phyloP scores from a whole-genome alignment of 37 sponge, comb jelly and placozoan species.

The Eunapius fragilis region DNA sequence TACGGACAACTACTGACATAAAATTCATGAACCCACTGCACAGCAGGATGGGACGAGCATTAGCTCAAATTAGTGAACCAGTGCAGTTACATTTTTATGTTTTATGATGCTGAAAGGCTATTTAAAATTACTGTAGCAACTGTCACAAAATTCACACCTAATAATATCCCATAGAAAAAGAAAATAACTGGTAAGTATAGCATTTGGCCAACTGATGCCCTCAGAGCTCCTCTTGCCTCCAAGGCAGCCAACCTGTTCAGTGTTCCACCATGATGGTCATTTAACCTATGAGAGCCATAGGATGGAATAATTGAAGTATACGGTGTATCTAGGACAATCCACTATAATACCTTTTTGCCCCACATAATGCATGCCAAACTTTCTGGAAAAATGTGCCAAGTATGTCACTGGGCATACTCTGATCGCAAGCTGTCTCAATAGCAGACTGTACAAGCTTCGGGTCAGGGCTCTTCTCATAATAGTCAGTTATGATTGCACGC shows the following conservation, averaged over 20 bases:
- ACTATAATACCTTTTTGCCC: not conserved
- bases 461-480: slow-evolving; percentile 48
- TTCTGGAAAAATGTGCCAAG: not conserved
- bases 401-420: too few species aligned
- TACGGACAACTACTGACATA: too few species aligned
- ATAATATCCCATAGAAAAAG: slow-evolving; percentile 59
- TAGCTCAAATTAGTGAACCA: too few species aligned
- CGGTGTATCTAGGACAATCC: too few species aligned
- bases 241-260: slow-evolving; percentile 35
- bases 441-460: slow-evolving; percentile 42
- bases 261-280: not conserved
- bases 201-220: slow-evolving; percentile 7
- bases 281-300: not conserved
- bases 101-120: too few species aligned
- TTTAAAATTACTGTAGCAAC: too few species aligned
- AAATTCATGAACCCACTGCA: too few species aligned
- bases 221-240: slow-evolving; percentile 69
- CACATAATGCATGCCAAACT: too few species aligned
- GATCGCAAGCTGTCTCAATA: slow-evolving; percentile 22
- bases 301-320: not conserved
- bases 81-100: too few species aligned
- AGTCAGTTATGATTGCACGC: slow-evolving; percentile 33
- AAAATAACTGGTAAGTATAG: slow-evolving; percentile 82
- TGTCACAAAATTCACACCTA: slow-evolving; percentile 24
- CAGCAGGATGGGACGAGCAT: too few species aligned